Percentiles rank a stretch among this genome's conserved stretches.
phyloP scores from a whole-genome alignment of 2,888 invertebrate genomes.

The Meloe dianella region DNA sequence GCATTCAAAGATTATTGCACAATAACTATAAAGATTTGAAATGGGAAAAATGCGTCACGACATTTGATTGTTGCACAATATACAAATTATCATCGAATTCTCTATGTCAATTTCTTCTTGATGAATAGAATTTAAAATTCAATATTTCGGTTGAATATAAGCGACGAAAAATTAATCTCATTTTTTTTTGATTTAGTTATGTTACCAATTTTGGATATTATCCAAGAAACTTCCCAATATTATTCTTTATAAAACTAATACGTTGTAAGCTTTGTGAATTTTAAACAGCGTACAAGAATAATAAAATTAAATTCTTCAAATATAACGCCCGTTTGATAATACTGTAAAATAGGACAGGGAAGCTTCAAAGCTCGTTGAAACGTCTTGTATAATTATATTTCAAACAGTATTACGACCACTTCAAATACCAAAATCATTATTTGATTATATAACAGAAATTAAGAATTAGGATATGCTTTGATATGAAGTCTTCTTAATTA shows the following conservation, averaged over 20 bases:
- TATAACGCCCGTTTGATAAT: not conserved
- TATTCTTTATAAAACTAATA: not conserved
- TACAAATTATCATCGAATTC: too few relatives aligned
- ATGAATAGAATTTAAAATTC: not conserved
- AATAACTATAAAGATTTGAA: not conserved
- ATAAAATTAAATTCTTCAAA: conserved; percentile 5
- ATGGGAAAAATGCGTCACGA: too few relatives aligned
- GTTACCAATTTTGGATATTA: not conserved
- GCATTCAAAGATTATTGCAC: not conserved
- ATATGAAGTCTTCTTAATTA: conserved; percentile 9
- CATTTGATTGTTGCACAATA: too few relatives aligned
- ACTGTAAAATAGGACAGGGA: not conserved
- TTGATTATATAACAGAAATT: not conserved
- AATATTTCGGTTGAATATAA: not conserved
- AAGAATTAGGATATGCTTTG: not conserved
- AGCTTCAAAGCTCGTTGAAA: not conserved
- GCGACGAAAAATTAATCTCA: too few relatives aligned
- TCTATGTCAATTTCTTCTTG: not conserved
- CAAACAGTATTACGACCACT: not conserved
- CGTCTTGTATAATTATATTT: not conserved
- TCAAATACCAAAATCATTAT: not conserved
- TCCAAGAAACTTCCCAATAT: not conserved
- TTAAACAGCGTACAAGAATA: not conserved
- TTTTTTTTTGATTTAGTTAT: too few relatives aligned
- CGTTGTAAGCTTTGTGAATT: not conserved